phyloP scores from a whole-genome alignment of 2,888 invertebrate species.

The Cerastis rubricosa region DNA sequence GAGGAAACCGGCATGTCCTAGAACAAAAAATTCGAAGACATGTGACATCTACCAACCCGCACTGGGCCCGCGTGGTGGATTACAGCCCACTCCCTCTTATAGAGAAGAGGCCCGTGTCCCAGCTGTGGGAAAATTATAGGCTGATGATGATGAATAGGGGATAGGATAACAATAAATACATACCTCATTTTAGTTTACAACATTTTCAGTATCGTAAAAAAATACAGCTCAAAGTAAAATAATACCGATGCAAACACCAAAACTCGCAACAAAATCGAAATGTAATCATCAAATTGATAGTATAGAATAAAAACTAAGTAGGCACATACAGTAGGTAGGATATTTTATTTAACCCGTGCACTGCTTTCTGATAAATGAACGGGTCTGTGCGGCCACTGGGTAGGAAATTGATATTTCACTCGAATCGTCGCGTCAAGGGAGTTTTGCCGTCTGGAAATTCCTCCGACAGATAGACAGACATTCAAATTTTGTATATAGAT shows the following conservation, averaged over 20 bases:
- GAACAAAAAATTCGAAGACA: too few species aligned
- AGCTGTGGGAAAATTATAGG: too few species aligned
- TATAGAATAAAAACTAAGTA: conserved; percentile 38
- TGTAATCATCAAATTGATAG: conserved; percentile 57
- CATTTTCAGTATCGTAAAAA: conserved; percentile 2
- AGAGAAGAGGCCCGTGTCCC: too few species aligned
- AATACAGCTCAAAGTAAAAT: neutral
- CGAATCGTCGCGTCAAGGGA: conserved; percentile 71
- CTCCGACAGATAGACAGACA: conserved; percentile 64
- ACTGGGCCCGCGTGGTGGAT: too few species aligned
- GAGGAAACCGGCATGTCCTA: too few species aligned
- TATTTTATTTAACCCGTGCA: conserved; percentile 75
- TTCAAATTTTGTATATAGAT: conserved; percentile 63
- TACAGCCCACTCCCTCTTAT: too few species aligned
- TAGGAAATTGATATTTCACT: conserved; percentile 87
- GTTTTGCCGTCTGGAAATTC: conserved; percentile 65
- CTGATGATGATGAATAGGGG: too few species aligned
- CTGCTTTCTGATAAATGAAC: conserved; percentile 80
- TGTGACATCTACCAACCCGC: too few species aligned
- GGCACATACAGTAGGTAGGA: conserved; percentile 45
- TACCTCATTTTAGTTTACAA: neutral
- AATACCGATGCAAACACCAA: conserved; percentile 1
- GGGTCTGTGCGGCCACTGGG: conserved; percentile 75
- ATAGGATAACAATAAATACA: neutral
- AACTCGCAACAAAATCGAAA: conserved; percentile 25